Evolutionary conservation across 2,888 invertebrate genomes (phyloP).

Genomic region (Anoplius nigerrimus): DNA sequence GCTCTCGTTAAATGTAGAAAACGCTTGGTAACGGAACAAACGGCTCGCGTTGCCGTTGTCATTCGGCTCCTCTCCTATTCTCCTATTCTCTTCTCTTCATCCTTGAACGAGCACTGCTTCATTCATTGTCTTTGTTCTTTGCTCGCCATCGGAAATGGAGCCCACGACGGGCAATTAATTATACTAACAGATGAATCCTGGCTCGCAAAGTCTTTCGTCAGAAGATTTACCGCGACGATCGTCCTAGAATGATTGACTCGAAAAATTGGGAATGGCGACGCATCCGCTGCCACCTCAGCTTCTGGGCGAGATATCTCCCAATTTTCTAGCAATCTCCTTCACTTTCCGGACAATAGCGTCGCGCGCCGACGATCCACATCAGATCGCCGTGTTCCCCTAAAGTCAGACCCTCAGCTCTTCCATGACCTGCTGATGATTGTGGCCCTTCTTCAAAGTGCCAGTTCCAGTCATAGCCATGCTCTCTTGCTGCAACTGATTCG

Average conservation of each 20-base stretch:
- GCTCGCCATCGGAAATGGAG: too few relatives aligned
- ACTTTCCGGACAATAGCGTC: neutral
- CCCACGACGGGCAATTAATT: neutral
- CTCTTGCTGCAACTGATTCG: constrained; percentile 82
- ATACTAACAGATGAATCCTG: neutral
- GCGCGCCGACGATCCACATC: constrained; percentile 14
- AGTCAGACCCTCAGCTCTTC: constrained; percentile 91
- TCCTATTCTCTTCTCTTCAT: too few relatives aligned
- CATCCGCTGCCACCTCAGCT: too few relatives aligned
- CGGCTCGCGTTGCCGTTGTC: too few relatives aligned
- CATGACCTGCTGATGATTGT: constrained; percentile 78
- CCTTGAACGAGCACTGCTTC: too few relatives aligned
- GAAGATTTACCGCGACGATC: too few relatives aligned
- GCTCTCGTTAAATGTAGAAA: constrained; percentile 41
- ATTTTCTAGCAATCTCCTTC: neutral
- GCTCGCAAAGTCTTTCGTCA: neutral
- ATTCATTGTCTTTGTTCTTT: too few relatives aligned
- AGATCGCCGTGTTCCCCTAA: constrained; percentile 47
- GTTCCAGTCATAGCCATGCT: constrained; percentile 84
- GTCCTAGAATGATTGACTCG: too few relatives aligned
- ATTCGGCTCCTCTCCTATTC: too few relatives aligned
- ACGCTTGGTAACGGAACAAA: constrained; percentile 33
- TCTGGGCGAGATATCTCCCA: too few relatives aligned
- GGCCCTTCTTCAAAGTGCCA: constrained; percentile 84
- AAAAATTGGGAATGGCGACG: too few relatives aligned